Evolutionary conservation across 2,797 vertebrate species (phyloP).

Genomic region (Podarcis siculus): DNA sequence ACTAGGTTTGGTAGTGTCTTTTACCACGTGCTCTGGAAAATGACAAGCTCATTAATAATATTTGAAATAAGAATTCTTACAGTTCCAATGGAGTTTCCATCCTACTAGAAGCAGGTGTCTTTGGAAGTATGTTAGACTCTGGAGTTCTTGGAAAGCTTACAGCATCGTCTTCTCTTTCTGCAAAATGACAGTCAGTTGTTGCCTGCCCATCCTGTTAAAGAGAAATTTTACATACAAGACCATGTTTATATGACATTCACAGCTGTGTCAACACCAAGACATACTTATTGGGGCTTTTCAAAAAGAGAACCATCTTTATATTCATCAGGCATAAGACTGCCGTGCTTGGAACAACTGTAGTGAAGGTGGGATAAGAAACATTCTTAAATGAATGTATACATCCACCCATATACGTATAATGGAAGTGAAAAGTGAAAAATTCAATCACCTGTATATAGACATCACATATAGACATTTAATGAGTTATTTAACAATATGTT

Average conservation of each 20-base stretch:
- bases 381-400: not conserved
- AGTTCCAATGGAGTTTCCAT: conserved; percentile 65
- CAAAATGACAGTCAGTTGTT: conserved; percentile 60
- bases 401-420: too few species aligned
- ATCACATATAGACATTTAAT: too few species aligned
- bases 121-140: conserved; percentile 40
- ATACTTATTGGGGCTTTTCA: not conserved
- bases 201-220: conserved; percentile 58
- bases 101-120: conserved; percentile 53
- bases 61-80: conserved; percentile 65
- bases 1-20: not conserved
- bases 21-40: not conserved
- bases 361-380: not conserved
- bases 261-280: not conserved
- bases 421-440: too few species aligned
- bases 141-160: conserved; percentile 58
- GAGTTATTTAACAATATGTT: too few species aligned
- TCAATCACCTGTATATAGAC: too few species aligned
- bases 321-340: not conserved
- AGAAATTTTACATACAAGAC: conserved; percentile 33
- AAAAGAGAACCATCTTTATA: not conserved
- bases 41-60: not conserved
- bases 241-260: not conserved
- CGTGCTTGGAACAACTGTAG: not conserved
- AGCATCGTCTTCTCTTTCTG: conserved; percentile 55